Base-by-base conservation (phyloP, 2,113 vertebrate species). In the Micronycteris hirsuta region DNA sequence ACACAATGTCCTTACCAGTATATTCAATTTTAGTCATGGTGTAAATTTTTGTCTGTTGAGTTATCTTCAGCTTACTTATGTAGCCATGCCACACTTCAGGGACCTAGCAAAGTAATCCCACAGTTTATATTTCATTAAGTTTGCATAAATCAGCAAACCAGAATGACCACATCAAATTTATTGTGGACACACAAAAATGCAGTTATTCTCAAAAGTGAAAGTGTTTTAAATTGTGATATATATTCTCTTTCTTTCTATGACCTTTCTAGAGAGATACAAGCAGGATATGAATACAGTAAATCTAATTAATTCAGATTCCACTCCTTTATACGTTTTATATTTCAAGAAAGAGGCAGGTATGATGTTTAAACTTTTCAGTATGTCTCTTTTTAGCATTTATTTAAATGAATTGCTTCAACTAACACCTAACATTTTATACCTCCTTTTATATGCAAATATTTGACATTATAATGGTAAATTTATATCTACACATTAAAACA, bases 391-490 rank as follows among this genome's bases (percentile, higher is more conserved):
- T n/a, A 71, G 58, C 4, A 52, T 80, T 89, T 74, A 49, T 41
- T 78, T 68, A 61, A 84, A 94, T 17, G 45, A 73, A 61, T 8
- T 31, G 15, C 43, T 95, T 86, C 31, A 86, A 58, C 17, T 31
- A 81, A 54, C 7, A 70, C 81, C 67, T 82, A 82, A 6, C 24
- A 80, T 82, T 90, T 93, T 67, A 76, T 5, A 52, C 33, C 17
- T 77, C 28, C 49, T 81, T 92, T 82, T 76, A 76, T 63, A 82
- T 70, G 68, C 26, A 85, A 93, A 74, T 90, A 90, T 86, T 81
- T 86, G 52, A 81, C 52, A 63, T 19, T 74, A 14, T 68, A 61
- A 81, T 76, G 10, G 20, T 52, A 68, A 54, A 54, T 77, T 94
- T 86, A n/a, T 92, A 94, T 43, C 3, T 88, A 24, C 15, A 68